Evolutionary conservation across 2,797 vertebrate species (phyloP).

Genomic region (Mallotus villosus): DNA sequence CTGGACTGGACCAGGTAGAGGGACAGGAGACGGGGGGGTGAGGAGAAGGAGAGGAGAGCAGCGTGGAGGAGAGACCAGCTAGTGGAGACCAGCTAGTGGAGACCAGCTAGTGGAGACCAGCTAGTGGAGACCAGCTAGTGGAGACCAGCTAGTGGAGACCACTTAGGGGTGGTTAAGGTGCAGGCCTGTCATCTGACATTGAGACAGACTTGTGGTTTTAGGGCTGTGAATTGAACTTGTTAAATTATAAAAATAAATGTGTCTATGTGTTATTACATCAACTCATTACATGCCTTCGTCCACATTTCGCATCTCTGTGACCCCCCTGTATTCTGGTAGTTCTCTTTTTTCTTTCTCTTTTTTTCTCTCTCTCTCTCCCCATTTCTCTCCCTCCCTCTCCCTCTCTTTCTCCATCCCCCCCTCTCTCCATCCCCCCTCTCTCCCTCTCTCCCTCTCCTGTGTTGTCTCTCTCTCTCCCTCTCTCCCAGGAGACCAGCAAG

Average conservation of each 20-base stretch:
- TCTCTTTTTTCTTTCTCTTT: conserved; percentile 49
- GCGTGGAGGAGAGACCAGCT: too few relatives aligned
- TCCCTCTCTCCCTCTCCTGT: conserved; percentile 59
- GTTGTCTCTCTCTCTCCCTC: conserved; percentile 72
- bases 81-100: too few relatives aligned
- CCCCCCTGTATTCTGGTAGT: conserved; percentile 70
- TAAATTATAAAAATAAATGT: conserved; percentile 42
- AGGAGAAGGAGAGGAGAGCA: too few relatives aligned
- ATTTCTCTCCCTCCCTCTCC: background rate
- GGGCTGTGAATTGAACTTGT: conserved; percentile 37
- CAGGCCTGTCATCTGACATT: conserved; percentile 22
- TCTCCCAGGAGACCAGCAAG: conserved; percentile 63
- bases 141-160: too few relatives aligned
- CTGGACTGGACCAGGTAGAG: too few relatives aligned
- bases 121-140: too few relatives aligned
- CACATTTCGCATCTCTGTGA: conserved; percentile 62
- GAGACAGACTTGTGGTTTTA: conserved; percentile 34
- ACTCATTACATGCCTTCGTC: conserved; percentile 58
- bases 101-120: too few relatives aligned
- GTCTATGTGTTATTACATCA: conserved; percentile 64
- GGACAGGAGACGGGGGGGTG: too few relatives aligned
- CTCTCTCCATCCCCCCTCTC: background rate
- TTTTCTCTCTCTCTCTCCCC: conserved; percentile 10
- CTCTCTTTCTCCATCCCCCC: too few relatives aligned
- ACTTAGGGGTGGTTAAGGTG: too few relatives aligned